These are phyloP conservation scores for Zenarchopterus dispar DNA, from an alignment of 2,797 vertebrate species.

Conservation along the genomic window DNA sequence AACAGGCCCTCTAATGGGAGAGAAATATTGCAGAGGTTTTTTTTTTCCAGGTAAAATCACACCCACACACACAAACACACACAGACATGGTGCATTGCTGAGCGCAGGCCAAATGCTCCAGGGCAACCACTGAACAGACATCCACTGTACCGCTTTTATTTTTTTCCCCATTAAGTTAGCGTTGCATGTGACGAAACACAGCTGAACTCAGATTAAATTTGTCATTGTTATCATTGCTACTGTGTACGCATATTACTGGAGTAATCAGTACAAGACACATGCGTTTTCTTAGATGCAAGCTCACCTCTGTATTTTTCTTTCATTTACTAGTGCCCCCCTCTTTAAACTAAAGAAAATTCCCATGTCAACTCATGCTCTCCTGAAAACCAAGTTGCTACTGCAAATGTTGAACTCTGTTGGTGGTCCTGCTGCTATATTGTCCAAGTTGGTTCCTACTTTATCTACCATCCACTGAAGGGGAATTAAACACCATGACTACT, in stretches of 20 bases:
- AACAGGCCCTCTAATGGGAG: too few species aligned
- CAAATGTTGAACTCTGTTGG: slow-evolving; percentile 24
- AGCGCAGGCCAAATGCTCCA: slow-evolving; percentile 50
- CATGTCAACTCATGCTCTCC: not conserved
- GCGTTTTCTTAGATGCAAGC: slow-evolving; percentile 5
- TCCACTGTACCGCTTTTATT: slow-evolving; percentile 12
- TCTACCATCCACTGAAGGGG: slow-evolving; percentile 60
- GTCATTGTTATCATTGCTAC: slow-evolving; percentile 5
- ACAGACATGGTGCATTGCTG: slow-evolving; percentile 58
- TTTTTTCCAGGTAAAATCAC: slow-evolving; percentile 24
- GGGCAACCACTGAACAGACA: slow-evolving; percentile 58
- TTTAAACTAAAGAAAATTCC: not conserved
- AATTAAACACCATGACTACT: slow-evolving; percentile 80
- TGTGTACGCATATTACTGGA: not conserved
- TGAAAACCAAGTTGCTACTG: slow-evolving; percentile 10
- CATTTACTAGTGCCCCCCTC: not conserved
- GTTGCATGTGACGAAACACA: slow-evolving; percentile 17
- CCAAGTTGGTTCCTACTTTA: slow-evolving; percentile 58
- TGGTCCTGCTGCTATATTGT: slow-evolving; percentile 69
- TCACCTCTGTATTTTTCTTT: not conserved
- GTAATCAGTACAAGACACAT: not conserved
- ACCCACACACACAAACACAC: slow-evolving; percentile 27
- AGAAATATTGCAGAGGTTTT: not conserved
- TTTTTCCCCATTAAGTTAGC: not conserved
- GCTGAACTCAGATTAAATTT: slow-evolving; percentile 9